Evolutionary conservation across 2,888 invertebrate species (phyloP).

Genomic region (Xestia ashworthii): DNA sequence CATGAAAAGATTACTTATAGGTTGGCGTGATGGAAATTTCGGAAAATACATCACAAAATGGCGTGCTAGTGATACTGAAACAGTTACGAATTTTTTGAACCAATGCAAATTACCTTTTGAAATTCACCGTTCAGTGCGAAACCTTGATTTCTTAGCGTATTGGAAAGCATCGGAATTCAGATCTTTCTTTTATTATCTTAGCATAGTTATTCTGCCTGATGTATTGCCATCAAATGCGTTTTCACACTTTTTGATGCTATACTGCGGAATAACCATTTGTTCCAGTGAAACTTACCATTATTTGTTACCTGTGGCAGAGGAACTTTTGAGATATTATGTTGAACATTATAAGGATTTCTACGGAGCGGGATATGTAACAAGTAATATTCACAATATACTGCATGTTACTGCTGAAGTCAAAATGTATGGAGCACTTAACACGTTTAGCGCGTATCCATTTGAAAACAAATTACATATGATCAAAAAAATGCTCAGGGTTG

Average conservation of each 20-base stretch:
- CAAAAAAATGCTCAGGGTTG: slow-evolving; percentile 19
- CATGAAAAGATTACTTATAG: slow-evolving; percentile 10
- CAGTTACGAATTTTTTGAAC: neutral
- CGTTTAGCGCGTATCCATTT: slow-evolving; percentile 33
- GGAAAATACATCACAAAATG: slow-evolving; percentile 19
- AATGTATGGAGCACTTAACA: slow-evolving; percentile 15
- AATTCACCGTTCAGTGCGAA: slow-evolving; percentile 11
- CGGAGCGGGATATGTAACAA: slow-evolving; percentile 30
- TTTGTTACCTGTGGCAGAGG: slow-evolving; percentile 15
- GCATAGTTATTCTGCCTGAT: slow-evolving; percentile 8
- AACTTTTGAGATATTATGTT: slow-evolving; percentile 16
- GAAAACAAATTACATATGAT: slow-evolving; percentile 33
- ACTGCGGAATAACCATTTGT: slow-evolving; percentile 20
- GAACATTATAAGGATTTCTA: slow-evolving; percentile 19
- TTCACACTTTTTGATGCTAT: slow-evolving; percentile 6
- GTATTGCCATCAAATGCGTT: neutral
- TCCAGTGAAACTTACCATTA: slow-evolving; percentile 9
- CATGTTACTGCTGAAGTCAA: slow-evolving; percentile 30
- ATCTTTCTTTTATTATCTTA: slow-evolving; percentile 13
- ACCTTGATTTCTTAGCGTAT: neutral
- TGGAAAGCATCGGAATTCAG: slow-evolving; percentile 29
- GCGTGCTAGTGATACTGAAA: neutral
- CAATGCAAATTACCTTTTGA: slow-evolving; percentile 12
- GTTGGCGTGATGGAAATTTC: slow-evolving; percentile 25
- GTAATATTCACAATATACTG: slow-evolving; percentile 37